These are phyloP conservation scores for Ara ararauna DNA, from an alignment of 2,797 vertebrate species.

Conservation along the genomic window DNA sequence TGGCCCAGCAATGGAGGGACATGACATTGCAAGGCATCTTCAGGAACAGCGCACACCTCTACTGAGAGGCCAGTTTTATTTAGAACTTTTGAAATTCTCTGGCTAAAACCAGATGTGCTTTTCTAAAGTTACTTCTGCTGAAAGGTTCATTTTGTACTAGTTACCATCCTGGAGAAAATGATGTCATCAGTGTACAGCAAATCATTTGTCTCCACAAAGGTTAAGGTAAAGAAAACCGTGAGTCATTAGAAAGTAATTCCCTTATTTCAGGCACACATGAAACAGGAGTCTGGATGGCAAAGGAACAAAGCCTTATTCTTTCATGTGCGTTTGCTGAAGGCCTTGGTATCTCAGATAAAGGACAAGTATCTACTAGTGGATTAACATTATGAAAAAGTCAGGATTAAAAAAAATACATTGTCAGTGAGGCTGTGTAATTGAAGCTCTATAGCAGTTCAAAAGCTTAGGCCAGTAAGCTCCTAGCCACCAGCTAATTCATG, in stretches of 20 bases:
- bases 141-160: neutral
- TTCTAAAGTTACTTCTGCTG: neutral
- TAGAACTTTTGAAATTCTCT: neutral
- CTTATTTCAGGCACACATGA: constrained; percentile 27
- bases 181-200: neutral
- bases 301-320: constrained; percentile 71
- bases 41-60: neutral
- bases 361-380: constrained; percentile 57
- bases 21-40: neutral
- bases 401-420: constrained; percentile 28
- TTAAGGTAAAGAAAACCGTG: constrained; percentile 41
- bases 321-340: constrained; percentile 15
- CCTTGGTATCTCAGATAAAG: constrained; percentile 60
- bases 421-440: neutral
- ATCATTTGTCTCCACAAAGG: neutral
- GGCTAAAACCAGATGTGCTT: neutral
- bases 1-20: accelerated
- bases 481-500: neutral
- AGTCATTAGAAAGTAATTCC: constrained; percentile 50
- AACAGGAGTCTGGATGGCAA: constrained; percentile 46
- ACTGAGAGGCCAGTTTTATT: neutral
- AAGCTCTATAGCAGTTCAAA: constrained; percentile 47
- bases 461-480: constrained; percentile 33
- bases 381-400: constrained; percentile 64
- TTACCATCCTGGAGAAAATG: neutral